A percentile compares a stretch with the other conserved stretches of the same genome.
Evolutionary conservation across 1,140 invertebrate species (phyloP).

Genomic region (Bicyclus anynana): DNA sequence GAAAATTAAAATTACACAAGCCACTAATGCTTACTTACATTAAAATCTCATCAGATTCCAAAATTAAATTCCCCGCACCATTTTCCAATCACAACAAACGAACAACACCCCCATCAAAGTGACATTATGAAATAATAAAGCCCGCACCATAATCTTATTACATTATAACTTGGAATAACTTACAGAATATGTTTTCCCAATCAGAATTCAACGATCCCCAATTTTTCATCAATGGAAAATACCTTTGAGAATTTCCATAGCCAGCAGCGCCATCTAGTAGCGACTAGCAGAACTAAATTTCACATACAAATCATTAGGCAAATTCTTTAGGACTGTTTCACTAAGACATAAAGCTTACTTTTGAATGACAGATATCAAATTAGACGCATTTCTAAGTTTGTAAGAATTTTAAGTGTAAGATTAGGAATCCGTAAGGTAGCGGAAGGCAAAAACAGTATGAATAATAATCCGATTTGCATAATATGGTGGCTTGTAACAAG

Average conservation of each 20-base stretch:
- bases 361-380: slow-evolving; percentile 8
- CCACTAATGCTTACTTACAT: background rate
- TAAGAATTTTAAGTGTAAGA: slow-evolving; percentile 45
- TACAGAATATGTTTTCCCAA: slow-evolving; percentile 65
- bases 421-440: slow-evolving; percentile 6
- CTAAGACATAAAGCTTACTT: slow-evolving; percentile 19
- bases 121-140: slow-evolving; percentile 68
- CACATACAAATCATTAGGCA: slow-evolving; percentile 8
- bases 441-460: slow-evolving; percentile 33
- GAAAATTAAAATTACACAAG: background rate
- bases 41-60: background rate
- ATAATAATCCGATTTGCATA: slow-evolving; percentile 72
- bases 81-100: slow-evolving; percentile 39
- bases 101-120: slow-evolving; percentile 47
- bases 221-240: slow-evolving; percentile 71
- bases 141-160: slow-evolving; percentile 68
- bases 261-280: slow-evolving; percentile 66
- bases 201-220: slow-evolving; percentile 58
- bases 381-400: slow-evolving; percentile 35
- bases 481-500: slow-evolving; percentile 57
- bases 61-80: slow-evolving; percentile 36
- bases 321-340: slow-evolving; percentile 14
- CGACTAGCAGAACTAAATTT: slow-evolving; percentile 39
- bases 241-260: slow-evolving; percentile 68
- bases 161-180: slow-evolving; percentile 69